phyloP scores from a whole-genome alignment of 2,888 invertebrate genomes.

The Leptura quadrifasciata region DNA sequence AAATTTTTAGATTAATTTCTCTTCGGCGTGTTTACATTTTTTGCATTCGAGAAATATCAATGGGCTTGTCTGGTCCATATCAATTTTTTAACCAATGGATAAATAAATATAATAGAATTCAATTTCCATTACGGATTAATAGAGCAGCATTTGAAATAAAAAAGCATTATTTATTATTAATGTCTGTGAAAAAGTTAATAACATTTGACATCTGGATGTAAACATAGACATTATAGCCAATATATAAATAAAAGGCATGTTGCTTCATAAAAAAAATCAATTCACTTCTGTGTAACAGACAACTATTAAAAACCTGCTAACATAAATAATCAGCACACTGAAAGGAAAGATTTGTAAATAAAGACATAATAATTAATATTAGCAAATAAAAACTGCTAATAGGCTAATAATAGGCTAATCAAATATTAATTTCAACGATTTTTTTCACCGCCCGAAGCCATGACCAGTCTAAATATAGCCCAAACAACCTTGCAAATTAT shows the following conservation, averaged over 20 bases:
- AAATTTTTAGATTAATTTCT: too few species aligned
- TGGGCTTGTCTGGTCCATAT: too few species aligned
- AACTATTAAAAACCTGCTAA: constrained; percentile 23
- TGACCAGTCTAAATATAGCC: constrained; percentile 56
- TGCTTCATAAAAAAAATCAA: constrained; percentile 30
- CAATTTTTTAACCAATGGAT: too few species aligned
- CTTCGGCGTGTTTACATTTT: too few species aligned
- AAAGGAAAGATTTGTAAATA: constrained; percentile 15
- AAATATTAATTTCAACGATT: constrained; percentile 42
- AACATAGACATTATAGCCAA: background rate
- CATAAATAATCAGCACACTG: constrained; percentile 26
- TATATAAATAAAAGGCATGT: background rate
- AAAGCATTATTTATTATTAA: background rate
- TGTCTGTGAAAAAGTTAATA: constrained; percentile 7
- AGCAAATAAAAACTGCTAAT: constrained; percentile 51
- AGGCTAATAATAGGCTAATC: constrained; percentile 48
- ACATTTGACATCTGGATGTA: background rate
- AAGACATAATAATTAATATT: constrained; percentile 38
- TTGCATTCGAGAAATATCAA: too few species aligned
- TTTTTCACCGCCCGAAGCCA: constrained; percentile 34
- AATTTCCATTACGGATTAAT: too few species aligned
- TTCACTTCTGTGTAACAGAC: constrained; percentile 18
- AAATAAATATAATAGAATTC: too few species aligned
- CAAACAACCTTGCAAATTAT: constrained; percentile 62
- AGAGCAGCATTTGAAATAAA: too few species aligned